Evolutionary conservation across 2,888 invertebrate species (phyloP).

Genomic region (Pandemis corylana): DNA sequence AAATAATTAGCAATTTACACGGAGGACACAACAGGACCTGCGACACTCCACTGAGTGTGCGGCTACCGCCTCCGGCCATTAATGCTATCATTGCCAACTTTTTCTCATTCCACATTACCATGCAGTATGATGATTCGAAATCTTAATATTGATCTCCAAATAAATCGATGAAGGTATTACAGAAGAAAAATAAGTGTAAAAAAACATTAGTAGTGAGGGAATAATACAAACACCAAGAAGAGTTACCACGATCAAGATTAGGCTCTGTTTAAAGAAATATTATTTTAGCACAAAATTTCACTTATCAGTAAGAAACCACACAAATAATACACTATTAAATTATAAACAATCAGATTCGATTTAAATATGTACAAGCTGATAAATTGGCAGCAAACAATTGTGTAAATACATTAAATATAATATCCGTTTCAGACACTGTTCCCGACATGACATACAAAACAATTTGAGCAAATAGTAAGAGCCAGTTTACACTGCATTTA

Average conservation of each 20-base stretch:
- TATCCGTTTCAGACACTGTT: conserved; percentile 46
- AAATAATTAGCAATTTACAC: not conserved
- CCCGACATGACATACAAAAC: conserved; percentile 50
- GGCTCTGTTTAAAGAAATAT: conserved; percentile 17
- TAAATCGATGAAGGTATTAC: not conserved
- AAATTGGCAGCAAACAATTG: conserved; percentile 22
- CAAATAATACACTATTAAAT: conserved; percentile 45
- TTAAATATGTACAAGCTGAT: conserved; percentile 36
- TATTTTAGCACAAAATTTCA: conserved; percentile 18
- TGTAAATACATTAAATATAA: conserved; percentile 35
- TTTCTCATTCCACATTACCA: too few species aligned
- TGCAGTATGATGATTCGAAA: too few species aligned
- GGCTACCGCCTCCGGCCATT: too few species aligned
- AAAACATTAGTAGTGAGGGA: not conserved
- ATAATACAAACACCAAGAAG: not conserved
- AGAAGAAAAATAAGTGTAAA: not conserved
- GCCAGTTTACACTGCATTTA: conserved; percentile 26
- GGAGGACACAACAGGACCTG: not conserved
- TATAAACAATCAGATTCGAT: conserved; percentile 26
- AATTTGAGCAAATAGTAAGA: conserved; percentile 57
- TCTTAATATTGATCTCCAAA: not conserved
- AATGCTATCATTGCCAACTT: too few species aligned
- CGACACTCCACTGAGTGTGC: not conserved
- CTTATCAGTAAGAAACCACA: conserved; percentile 47
- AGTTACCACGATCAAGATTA: conserved; percentile 27